Conservation (phyloP, 2,113 vertebrate genomes). For the Himantopus leucocephalus region DNA sequence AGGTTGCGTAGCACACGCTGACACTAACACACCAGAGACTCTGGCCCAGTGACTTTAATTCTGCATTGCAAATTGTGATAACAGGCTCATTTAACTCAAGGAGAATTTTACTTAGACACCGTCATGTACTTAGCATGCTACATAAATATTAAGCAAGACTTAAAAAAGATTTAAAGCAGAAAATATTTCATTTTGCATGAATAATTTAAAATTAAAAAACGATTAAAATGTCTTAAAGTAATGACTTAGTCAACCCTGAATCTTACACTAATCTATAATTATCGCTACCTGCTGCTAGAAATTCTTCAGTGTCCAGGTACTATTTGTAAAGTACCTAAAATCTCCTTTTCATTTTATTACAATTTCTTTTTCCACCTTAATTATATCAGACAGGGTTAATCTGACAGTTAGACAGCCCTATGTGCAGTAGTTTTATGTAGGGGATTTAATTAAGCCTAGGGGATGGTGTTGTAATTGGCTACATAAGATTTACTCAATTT, state of each 20-base stretch:
- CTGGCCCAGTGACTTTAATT: background rate
- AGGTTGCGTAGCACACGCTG: background rate
- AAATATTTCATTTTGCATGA: background rate
- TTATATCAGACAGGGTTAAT: constrained; percentile 20
- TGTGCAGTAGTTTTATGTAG: background rate
- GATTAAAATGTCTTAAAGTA: background rate
- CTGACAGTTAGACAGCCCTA: constrained; percentile 7
- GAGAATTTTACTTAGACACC: background rate
- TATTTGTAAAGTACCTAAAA: background rate
- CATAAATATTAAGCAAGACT: background rate
- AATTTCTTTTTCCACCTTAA: constrained; percentile 31
- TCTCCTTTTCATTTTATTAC: constrained; percentile 15
- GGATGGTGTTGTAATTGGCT: background rate
- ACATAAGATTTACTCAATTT: background rate
- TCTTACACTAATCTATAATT: background rate
- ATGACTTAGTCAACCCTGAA: background rate
- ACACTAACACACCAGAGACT: background rate
- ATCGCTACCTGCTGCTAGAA: background rate
- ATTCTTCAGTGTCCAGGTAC: background rate
- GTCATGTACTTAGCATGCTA: background rate
- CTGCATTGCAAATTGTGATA: constrained; percentile 17
- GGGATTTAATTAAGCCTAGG: constrained; percentile 27
- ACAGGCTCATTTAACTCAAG: background rate
- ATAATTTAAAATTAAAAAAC: background rate
- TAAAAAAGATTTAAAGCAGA: constrained; percentile 25